phyloP scores from a whole-genome alignment of 2,888 invertebrate species.

The Tolmerus cingulatus region DNA sequence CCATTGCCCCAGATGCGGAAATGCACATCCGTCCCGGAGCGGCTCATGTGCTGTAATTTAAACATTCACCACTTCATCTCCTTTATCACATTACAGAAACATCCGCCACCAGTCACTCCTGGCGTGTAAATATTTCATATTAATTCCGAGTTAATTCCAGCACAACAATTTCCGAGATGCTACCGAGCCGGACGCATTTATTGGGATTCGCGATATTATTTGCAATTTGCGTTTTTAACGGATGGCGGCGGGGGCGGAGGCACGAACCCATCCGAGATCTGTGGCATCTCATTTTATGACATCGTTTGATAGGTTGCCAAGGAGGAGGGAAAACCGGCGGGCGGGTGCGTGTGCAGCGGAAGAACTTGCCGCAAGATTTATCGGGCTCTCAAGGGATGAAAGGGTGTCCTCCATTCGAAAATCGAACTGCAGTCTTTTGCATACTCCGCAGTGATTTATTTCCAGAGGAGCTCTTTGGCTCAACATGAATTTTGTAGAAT shows the following conservation, averaged over 20 bases:
- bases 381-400: neutral
- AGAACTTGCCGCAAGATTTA: neutral
- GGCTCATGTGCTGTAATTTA: neutral
- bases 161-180: neutral
- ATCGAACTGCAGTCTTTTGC: neutral
- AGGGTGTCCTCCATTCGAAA: neutral
- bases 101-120: neutral
- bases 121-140: neutral
- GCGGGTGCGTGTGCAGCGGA: neutral
- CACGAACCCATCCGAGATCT: neutral
- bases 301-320: neutral
- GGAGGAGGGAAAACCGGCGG: neutral
- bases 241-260: neutral
- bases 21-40: neutral
- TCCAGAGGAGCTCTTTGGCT: neutral
- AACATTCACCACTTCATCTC: neutral
- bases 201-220: neutral
- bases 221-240: neutral
- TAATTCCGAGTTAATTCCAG: neutral
- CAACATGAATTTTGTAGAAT: neutral
- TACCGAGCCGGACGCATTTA: neutral
- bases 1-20: neutral
- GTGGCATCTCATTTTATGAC: neutral
- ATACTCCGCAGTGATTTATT: neutral
- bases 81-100: neutral